These are phyloP conservation scores for Hemicrepidius hirtus DNA, from an alignment of 2,888 invertebrate species.

Conservation along the genomic window DNA sequence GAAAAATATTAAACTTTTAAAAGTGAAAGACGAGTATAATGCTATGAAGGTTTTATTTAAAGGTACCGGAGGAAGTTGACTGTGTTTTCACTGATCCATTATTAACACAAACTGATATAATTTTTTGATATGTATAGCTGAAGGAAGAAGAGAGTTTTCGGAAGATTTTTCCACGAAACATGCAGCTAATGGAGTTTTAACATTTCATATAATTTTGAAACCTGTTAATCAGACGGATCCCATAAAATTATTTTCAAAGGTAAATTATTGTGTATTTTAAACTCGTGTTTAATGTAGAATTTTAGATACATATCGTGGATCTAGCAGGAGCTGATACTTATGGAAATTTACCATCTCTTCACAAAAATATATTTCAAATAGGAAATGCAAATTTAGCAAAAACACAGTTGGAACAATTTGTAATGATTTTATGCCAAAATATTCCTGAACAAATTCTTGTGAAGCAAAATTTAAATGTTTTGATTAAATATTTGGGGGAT, in stretches of 20 bases:
- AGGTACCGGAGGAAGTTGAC: constrained; percentile 55
- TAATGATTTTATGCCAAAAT: constrained; percentile 59
- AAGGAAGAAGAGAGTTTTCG: constrained; percentile 67
- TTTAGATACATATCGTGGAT: constrained; percentile 71
- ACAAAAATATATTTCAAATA: constrained; percentile 66
- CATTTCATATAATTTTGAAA: constrained; percentile 66
- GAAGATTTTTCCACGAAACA: constrained; percentile 64
- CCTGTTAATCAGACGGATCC: constrained; percentile 61
- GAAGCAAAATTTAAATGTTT: constrained; percentile 64
- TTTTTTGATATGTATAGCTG: constrained; percentile 61
- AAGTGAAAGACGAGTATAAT: constrained; percentile 63
- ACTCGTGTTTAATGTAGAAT: constrained; percentile 39
- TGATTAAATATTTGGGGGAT: constrained; percentile 69
- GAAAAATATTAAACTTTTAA: constrained; percentile 62
- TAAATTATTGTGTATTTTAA: constrained; percentile 49
- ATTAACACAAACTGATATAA: constrained; percentile 3
- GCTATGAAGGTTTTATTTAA: constrained; percentile 66
- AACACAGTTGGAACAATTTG: constrained; percentile 69
- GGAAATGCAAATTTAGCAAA: constrained; percentile 70
- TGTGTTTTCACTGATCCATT: too few species aligned
- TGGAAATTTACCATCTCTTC: constrained; percentile 63
- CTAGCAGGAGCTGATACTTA: constrained; percentile 70
- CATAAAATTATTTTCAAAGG: constrained; percentile 61
- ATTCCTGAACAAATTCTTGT: constrained; percentile 58
- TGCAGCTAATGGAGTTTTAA: constrained; percentile 68